Conservation (phyloP, 2,888 invertebrate genomes). For the Atrina japonica region DNA sequence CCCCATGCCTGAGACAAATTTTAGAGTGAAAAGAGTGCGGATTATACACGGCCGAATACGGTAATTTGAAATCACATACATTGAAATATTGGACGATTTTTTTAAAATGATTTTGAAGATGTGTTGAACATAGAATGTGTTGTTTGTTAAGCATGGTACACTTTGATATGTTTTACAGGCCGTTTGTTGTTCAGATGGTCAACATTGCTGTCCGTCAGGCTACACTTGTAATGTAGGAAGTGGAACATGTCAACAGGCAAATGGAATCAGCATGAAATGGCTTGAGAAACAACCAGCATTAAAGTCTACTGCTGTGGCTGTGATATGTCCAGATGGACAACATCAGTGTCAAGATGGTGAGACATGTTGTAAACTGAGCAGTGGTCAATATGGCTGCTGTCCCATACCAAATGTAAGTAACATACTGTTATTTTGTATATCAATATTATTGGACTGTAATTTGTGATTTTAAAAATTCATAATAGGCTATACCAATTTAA, state of each 20-base stretch:
- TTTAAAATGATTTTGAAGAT: no score
- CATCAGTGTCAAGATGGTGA: conserved; percentile 45
- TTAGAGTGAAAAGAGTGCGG: no score
- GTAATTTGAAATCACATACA: no score
- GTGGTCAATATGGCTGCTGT: conserved; percentile 66
- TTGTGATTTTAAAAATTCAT: no score
- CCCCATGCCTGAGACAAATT: no score
- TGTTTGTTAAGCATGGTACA: no score
- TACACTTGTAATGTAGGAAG: conserved; percentile 45
- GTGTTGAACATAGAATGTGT: no score
- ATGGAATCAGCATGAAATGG: conserved; percentile 40
- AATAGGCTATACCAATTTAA: no score
- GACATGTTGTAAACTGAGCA: conserved; percentile 62
- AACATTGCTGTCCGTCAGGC: conserved; percentile 70
- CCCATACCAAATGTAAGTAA: conserved; percentile 61
- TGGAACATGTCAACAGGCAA: conserved; percentile 43
- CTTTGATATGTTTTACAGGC: conserved; percentile 46
- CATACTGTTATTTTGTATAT: no score
- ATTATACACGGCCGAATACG: no score
- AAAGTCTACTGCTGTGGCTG: not conserved
- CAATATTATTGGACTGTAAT: no score
- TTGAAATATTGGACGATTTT: no score
- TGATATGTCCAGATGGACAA: conserved; percentile 48
- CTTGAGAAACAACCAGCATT: conserved; percentile 39
- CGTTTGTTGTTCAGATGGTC: conserved; percentile 68